phyloP scores from a whole-genome alignment of 2,888 invertebrate species.

The Cyaniris semiargus region DNA sequence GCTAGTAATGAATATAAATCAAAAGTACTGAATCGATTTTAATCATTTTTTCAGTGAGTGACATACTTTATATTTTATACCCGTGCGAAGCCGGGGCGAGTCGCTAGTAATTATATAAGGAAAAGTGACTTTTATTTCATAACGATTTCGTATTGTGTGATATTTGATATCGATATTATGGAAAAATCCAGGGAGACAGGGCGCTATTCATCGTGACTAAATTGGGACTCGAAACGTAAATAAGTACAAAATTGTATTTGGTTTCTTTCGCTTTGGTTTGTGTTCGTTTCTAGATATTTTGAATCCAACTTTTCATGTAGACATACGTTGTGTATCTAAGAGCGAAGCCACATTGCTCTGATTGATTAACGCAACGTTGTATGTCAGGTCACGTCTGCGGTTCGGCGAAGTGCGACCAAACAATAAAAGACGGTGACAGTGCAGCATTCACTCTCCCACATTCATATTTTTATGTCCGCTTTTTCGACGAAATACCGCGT shows the following conservation, averaged over 20 bases:
- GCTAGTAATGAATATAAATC: too few species aligned
- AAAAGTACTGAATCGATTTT: too few species aligned
- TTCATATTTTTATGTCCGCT: too few species aligned
- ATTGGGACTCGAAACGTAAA: not conserved
- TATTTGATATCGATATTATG: not conserved
- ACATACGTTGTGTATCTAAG: not conserved
- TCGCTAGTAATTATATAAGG: not conserved
- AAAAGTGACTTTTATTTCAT: not conserved
- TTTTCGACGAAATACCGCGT: too few species aligned
- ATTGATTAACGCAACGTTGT: too few species aligned
- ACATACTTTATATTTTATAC: too few species aligned
- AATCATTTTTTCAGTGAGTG: too few species aligned
- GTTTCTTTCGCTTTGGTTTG: not conserved
- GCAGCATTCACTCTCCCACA: too few species aligned
- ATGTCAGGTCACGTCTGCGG: too few species aligned
- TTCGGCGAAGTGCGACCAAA: too few species aligned
- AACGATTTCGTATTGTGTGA: not conserved
- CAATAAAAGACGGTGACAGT: too few species aligned
- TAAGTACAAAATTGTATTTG: not conserved
- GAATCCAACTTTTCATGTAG: not conserved
- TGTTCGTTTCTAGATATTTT: not conserved
- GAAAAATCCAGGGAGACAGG: not conserved
- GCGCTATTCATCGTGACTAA: not conserved
- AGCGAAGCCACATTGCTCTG: not conserved
- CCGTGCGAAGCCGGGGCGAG: too few species aligned